A percentile compares a stretch with the other conserved stretches of the same genome.
Evolutionary conservation across 2,888 invertebrate genomes (phyloP).

Genomic region (Mesopsocus fuscifrons): DNA sequence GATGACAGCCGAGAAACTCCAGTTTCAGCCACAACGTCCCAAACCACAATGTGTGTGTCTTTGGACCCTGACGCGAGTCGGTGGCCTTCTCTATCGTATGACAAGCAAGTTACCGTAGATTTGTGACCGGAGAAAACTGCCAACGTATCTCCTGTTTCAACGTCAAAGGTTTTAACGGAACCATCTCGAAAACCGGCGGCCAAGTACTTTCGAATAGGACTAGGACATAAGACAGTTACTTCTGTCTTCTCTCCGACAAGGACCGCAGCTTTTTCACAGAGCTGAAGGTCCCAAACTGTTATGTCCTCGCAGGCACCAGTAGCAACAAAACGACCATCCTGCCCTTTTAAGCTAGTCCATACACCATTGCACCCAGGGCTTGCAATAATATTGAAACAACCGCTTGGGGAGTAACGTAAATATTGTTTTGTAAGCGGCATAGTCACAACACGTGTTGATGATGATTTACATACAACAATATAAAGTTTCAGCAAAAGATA

Average conservation of each 20-base stretch:
- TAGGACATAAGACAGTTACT: slow-evolving; percentile 56
- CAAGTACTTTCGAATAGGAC: slow-evolving; percentile 55
- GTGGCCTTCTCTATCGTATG: slow-evolving; percentile 68
- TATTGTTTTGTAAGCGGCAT: slow-evolving; percentile 93
- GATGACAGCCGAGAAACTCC: slow-evolving; percentile 80
- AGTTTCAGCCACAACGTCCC: slow-evolving; percentile 84
- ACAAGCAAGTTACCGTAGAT: slow-evolving; percentile 60
- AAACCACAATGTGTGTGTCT: slow-evolving; percentile 85
- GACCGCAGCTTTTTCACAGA: slow-evolving; percentile 61
- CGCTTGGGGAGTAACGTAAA: slow-evolving; percentile 64
- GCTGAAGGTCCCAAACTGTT: slow-evolving; percentile 81
- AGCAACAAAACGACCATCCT: slow-evolving; percentile 68
- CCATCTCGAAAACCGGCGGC: slow-evolving; percentile 91
- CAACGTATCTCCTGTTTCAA: slow-evolving; percentile 47
- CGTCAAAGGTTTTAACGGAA: slow-evolving; percentile 60
- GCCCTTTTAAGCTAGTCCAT: slow-evolving; percentile 56
- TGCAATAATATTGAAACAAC: slow-evolving; percentile 74
- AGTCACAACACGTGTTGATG: no score
- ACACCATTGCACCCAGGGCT: slow-evolving; percentile 59
- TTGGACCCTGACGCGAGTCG: slow-evolving; percentile 76
- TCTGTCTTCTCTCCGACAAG: slow-evolving; percentile 62
- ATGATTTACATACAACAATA: no score
- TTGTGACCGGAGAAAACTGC: slow-evolving; percentile 71
- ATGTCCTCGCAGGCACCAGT: slow-evolving; percentile 90
- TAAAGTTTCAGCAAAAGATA: no score